Conservation (phyloP, 2,888 invertebrate genomes). For the Drosophila cyrtoloma region DNA sequence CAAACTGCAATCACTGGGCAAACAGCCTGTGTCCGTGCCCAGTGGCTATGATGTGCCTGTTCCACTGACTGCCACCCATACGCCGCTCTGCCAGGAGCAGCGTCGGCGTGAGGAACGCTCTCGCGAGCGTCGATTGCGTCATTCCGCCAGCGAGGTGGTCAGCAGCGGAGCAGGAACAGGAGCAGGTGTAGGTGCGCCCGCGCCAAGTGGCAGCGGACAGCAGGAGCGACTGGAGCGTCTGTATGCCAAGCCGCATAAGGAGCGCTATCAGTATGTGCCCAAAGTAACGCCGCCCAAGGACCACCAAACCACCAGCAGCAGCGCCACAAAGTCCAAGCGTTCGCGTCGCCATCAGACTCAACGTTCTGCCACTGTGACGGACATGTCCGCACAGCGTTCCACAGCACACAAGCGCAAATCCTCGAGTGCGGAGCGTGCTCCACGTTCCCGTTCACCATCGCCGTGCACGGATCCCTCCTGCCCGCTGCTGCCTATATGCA, state of each 20-base stretch:
- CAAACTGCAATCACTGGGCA: constrained; percentile 83
- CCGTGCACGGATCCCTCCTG: constrained; percentile 85
- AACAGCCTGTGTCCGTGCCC: constrained; percentile 64
- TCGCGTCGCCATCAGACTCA: constrained; percentile 85
- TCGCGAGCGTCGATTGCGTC: constrained; percentile 82
- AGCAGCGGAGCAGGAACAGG: constrained; percentile 49
- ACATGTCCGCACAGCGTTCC: constrained; percentile 83
- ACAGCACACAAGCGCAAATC: constrained; percentile 82
- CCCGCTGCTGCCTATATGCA: constrained; percentile 84
- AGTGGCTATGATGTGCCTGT: constrained; percentile 69
- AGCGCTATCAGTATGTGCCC: constrained; percentile 84
- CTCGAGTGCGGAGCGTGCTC: constrained; percentile 84
- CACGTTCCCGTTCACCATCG: constrained; percentile 83
- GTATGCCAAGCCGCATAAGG: constrained; percentile 84
- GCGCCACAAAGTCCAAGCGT: constrained; percentile 74
- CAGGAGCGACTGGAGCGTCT: constrained; percentile 82
- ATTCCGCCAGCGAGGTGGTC: constrained; percentile 85
- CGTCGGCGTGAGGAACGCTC: constrained; percentile 73
- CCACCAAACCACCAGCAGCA: constrained; percentile 8
- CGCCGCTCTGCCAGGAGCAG: constrained; percentile 58
- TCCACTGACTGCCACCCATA: constrained; percentile 43
- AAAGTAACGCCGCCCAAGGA: constrained; percentile 71
- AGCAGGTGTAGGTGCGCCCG: constrained; percentile 36
- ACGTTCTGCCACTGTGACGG: constrained; percentile 85
- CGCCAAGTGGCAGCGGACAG: constrained; percentile 57